Base-by-base conservation (phyloP, 37 sponge, comb jelly and placozoan species). In the Ianthella basta region DNA sequence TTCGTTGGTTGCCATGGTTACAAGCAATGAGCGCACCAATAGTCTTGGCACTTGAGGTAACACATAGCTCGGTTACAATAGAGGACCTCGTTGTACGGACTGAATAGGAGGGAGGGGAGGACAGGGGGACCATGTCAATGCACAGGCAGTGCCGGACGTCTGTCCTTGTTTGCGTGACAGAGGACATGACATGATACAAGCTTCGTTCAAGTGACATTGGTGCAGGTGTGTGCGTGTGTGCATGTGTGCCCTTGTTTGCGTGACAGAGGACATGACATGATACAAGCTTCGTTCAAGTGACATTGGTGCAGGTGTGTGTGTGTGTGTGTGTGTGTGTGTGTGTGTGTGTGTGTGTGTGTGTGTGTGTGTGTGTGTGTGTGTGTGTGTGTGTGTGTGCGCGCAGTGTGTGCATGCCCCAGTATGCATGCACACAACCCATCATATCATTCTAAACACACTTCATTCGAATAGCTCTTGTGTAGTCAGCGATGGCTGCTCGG, bases 1-100 rank as follows among this genome's bases (percentile, higher is more conserved):
- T n/a, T n/a, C n/a, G n/a, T n/a, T 35, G 34, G 18, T 32, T 35
- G 34, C 12, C 70, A 69, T 29, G 27, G 34, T 6, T 16, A 69
- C 6, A 5, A 30, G 1, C 18, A 18, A 1, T 15, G 21, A 25
- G 39, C 75, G 82, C 34, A 88, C 88, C 89, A 89, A 21, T 57
- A 83, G 33, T 89, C 89, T 30, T 55, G 60, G 70, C 84, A 84
- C 24, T 80, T 84, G 14, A 84, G 60, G 55, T 89, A 90, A 60
- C 91, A 90, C 24, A 86, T 55, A 5, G 91, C 83, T 82, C 91
- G 61, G 69, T 90, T 86, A 56, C 86, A 86, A 53, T 90, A 90
- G 20, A 90, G 83, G 0, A 82, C 68, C 56, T 83, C 74, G 63
- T 80, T 86, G 60, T 77, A 90, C 0, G 90, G 90, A 85, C 90